Evolutionary conservation across 2,888 invertebrate genomes (phyloP).

Genomic region (Autographa pulchrina): DNA sequence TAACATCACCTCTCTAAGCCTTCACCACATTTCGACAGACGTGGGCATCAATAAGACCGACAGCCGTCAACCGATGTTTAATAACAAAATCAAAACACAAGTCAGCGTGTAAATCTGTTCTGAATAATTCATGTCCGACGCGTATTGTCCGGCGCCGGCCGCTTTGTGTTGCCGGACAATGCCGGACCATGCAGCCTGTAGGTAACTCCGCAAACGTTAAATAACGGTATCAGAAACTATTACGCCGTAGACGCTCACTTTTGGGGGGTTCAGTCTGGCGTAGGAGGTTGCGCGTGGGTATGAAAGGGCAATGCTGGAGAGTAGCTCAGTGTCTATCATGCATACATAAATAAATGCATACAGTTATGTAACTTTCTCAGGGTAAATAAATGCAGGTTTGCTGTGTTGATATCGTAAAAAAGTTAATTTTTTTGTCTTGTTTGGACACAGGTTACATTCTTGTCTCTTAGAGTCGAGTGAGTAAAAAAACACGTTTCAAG

Average conservation of each 20-base stretch:
- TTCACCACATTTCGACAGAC: neutral
- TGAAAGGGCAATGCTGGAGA: neutral
- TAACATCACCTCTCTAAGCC: too few relatives aligned
- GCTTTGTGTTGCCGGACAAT: conserved; percentile 39
- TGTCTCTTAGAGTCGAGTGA: too few relatives aligned
- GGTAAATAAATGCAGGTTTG: too few relatives aligned
- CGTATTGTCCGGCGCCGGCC: conserved; percentile 30
- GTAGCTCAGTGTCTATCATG: too few relatives aligned
- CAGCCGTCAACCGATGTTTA: conserved; percentile 6
- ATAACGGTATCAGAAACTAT: conserved; percentile 39
- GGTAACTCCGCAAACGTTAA: conserved; percentile 53
- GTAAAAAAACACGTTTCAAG: too few relatives aligned
- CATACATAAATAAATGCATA: too few relatives aligned
- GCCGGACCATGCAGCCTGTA: too few relatives aligned
- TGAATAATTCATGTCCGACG: conserved; percentile 47
- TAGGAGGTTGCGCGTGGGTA: neutral
- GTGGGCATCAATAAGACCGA: neutral
- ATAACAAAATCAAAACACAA: conserved; percentile 28
- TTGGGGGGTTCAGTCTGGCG: neutral
- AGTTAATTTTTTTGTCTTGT: too few relatives aligned
- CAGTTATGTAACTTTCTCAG: too few relatives aligned
- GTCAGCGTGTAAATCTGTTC: conserved; percentile 36
- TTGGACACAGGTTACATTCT: too few relatives aligned
- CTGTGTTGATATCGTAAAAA: too few relatives aligned
- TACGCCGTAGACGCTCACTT: neutral